Evolutionary conservation across 2,113 vertebrate genomes (phyloP).

Genomic region (Cyanoramphus novaezelandiae): DNA sequence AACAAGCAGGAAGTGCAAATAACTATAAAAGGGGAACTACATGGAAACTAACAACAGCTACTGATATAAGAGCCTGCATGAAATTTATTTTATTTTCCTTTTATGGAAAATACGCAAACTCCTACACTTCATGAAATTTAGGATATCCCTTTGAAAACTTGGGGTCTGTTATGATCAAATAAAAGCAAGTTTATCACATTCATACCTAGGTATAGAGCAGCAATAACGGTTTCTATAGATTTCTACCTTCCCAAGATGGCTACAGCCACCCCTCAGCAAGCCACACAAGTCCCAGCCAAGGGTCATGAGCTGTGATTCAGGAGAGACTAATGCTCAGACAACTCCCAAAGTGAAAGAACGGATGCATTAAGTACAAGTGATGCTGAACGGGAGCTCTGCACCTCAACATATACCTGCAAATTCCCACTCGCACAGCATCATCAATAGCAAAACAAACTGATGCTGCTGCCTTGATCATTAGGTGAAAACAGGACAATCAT

Average conservation of each 20-base stretch:
- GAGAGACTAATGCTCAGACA: not conserved
- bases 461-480: not conserved
- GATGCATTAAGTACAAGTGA: not conserved
- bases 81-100: not conserved
- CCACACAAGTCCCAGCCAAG: not conserved
- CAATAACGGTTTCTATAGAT: not conserved
- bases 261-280: not conserved
- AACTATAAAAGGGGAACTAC: not conserved
- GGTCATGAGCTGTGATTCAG: not conserved
- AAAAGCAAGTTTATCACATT: not conserved
- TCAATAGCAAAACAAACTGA: not conserved
- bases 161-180: not conserved
- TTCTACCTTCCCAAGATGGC: not conserved
- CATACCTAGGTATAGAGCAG: not conserved
- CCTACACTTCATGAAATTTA: not conserved
- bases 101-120: not conserved
- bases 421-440: fast-evolving
- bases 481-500: not conserved
- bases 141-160: not conserved
- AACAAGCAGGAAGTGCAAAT: not conserved
- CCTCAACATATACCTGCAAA: not conserved
- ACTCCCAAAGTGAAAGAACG: not conserved
- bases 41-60: not conserved
- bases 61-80: not conserved
- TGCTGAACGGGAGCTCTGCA: not conserved